Base-by-base conservation (phyloP, 2,113 vertebrate genomes). In the Scortum barcoo region DNA sequence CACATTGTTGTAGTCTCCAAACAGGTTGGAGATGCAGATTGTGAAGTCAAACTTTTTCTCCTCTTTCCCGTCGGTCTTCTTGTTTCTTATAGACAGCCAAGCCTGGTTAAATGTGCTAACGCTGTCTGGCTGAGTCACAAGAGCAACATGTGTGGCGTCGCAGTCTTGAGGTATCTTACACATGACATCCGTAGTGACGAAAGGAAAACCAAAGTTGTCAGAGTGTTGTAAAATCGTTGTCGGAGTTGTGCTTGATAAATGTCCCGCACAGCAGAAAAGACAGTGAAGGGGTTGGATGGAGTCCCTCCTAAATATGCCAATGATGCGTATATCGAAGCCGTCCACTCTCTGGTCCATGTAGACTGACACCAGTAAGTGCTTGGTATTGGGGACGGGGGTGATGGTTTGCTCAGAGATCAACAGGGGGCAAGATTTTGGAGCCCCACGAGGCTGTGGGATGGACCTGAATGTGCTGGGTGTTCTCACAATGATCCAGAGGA, bases 1-100 rank as follows among this genome's bases (percentile, higher is more conserved):
- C 42, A 95, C 91, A 0, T 96, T 97, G 83, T 95, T 96, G 84
- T 94, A 96, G 19, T 83, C 69, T 3, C 89, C 95, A 87, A 95
- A 97, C 80, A 96, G 91, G 58, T 73, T 87, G 53, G 96, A 97
- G 76, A 96, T 91, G 68, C 96, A 97, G 11, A 96, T 80, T 0
- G 95, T 96, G 78, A 97, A 96, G 72, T 96, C 90, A 19, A 89
- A 87, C 46, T 2, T 88, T 8, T 63, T 5, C 22, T 88, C 42
- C 1, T 71, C 83, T 7, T 54, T 26, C 12, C 7, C 44, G 0
- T 62, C 26, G 1, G 63, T 92, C 46, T 94, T 91, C 78, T 72
- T 88, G 73, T 95, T 96, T 87, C 93, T 89, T 88, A 96, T 84
- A 2, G 83, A 89, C 2, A 95, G 72, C 87, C 91, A 95, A 0